Conservation (phyloP, 2,797 vertebrate species). For the Clarias fuscus region DNA sequence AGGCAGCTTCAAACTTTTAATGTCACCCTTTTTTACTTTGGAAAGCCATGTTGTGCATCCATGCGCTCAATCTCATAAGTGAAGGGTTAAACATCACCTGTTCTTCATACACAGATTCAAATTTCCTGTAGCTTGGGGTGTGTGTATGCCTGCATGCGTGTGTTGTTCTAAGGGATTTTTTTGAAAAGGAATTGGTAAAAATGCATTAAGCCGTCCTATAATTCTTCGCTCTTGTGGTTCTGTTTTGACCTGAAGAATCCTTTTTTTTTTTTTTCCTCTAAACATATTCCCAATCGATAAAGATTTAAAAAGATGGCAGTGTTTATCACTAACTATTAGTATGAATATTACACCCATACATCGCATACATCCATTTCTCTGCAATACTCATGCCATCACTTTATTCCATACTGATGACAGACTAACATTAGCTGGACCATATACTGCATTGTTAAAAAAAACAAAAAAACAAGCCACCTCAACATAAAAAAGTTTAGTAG, state of each 20-base stretch:
- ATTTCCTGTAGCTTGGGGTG: slow-evolving; percentile 63
- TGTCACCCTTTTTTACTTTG: slow-evolving; percentile 60
- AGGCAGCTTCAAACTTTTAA: background rate
- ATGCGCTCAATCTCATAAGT: slow-evolving; percentile 60
- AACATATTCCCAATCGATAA: background rate
- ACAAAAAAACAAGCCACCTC: too few relatives aligned
- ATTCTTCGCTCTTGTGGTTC: background rate
- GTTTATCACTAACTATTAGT: background rate
- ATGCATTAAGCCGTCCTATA: background rate
- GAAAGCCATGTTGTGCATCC: slow-evolving; percentile 68
- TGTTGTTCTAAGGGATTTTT: background rate
- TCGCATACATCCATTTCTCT: background rate
- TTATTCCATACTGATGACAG: background rate
- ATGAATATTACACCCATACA: background rate
- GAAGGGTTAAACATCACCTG: slow-evolving; percentile 69
- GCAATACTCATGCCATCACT: background rate
- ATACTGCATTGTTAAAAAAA: background rate
- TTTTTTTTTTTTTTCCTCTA: background rate
- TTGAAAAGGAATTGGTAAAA: background rate
- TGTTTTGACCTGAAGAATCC: background rate
- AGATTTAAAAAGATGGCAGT: background rate
- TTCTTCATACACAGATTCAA: slow-evolving; percentile 74
- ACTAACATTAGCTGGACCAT: background rate
- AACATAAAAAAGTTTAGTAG: too few relatives aligned
- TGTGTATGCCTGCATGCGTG: slow-evolving; percentile 26